phyloP scores from a whole-genome alignment of 1,140 invertebrate genomes.

The Drosophila melanica region DNA sequence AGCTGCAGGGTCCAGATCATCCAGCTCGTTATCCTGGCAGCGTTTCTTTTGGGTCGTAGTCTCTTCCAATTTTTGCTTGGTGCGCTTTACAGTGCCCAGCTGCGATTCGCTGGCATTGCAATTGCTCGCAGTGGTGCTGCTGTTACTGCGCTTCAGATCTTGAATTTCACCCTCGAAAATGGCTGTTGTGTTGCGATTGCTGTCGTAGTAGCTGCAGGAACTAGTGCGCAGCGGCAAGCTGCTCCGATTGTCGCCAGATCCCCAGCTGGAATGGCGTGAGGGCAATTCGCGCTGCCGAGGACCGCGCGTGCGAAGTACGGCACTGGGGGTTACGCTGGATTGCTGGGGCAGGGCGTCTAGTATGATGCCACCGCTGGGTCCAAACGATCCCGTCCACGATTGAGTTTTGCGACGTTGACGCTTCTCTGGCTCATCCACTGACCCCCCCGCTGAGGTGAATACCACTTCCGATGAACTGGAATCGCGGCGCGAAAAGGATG shows the following conservation, averaged over 20 bases:
- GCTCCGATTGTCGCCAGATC: conserved; percentile 88
- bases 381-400: conserved; percentile 76
- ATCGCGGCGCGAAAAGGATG: conserved; percentile 55
- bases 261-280: conserved; percentile 93
- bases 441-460: conserved; percentile 89
- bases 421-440: conserved; percentile 86
- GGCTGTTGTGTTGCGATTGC: conserved; percentile 82
- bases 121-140: conserved; percentile 51
- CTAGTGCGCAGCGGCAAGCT: conserved; percentile 89
- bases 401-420: conserved; percentile 76
- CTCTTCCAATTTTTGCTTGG: conserved; percentile 90
- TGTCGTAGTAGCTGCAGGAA: conserved; percentile 90
- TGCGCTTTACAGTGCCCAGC: conserved; percentile 88
- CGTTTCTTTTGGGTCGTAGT: conserved; percentile 85
- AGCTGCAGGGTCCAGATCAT: conserved; percentile 40
- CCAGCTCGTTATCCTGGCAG: conserved; percentile 83
- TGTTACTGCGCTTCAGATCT: conserved; percentile 68
- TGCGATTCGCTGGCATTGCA: conserved; percentile 84
- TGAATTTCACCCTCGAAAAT: conserved; percentile 82
- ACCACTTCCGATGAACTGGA: conserved; percentile 86
- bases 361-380: conserved; percentile 84
- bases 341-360: conserved; percentile 77
- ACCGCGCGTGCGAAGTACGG: conserved; percentile 53
- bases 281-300: conserved; percentile 85
- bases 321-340: conserved; percentile 24